Percentiles rank a stretch among this genome's conserved stretches.
Conservation (phyloP, 2,113 vertebrate species). For the Okapia johnstoni region DNA sequence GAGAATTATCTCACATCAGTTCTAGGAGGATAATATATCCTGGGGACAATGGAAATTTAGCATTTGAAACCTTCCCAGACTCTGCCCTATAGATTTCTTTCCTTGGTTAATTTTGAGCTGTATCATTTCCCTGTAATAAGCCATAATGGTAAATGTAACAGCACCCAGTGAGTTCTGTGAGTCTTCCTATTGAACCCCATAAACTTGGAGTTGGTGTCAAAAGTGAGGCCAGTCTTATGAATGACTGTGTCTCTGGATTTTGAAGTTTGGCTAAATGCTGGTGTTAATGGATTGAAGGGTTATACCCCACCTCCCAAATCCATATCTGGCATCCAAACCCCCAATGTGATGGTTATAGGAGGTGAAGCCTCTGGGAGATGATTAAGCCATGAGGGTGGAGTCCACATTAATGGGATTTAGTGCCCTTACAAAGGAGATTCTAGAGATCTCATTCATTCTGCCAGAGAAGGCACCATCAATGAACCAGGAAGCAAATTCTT, state of each 20-base stretch:
- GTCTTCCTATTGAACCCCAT: neutral
- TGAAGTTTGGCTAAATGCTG: neutral
- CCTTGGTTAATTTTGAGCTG: neutral
- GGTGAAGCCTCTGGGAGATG: neutral
- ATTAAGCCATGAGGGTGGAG: neutral
- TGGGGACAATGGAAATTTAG: neutral
- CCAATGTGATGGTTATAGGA: neutral
- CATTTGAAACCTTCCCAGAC: neutral
- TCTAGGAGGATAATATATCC: neutral
- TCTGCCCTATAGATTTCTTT: neutral
- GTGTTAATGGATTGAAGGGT: neutral
- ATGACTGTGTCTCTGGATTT: neutral
- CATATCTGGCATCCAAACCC: neutral
- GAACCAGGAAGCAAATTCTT: neutral
- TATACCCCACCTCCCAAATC: rapidly evolving
- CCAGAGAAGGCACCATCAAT: neutral
- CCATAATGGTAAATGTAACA: neutral
- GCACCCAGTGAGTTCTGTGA: neutral
- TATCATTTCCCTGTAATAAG: neutral
- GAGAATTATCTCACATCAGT: neutral
- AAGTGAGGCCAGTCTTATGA: neutral
- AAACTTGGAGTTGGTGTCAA: neutral
- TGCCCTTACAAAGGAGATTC: neutral
- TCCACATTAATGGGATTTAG: neutral
- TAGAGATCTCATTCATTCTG: neutral